A percentile compares a stretch with the other conserved stretches of the same genome.
These are phyloP conservation scores for Megathymus violae DNA, from an alignment of 1,140 invertebrate genomes.

Conservation along the genomic window DNA sequence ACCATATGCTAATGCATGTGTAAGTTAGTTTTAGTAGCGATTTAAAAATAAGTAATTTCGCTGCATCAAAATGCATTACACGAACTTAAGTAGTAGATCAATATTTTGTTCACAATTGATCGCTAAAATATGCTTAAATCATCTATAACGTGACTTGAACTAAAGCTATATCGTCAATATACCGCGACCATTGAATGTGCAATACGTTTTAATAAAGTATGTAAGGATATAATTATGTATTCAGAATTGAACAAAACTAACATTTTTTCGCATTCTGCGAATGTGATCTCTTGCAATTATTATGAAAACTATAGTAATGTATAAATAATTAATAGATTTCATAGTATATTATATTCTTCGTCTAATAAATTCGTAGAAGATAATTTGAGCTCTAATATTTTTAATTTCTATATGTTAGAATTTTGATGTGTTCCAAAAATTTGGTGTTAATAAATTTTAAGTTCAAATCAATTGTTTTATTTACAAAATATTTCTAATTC, in stretches of 20 bases:
- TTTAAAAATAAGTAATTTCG: too few species aligned
- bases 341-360: background rate
- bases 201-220: background rate
- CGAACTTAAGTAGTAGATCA: too few species aligned
- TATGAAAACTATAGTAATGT: slow-evolving; percentile 1
- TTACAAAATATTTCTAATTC: too few species aligned
- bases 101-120: too few species aligned
- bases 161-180: too few species aligned
- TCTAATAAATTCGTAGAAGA: background rate
- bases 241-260: background rate
- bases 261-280: slow-evolving; percentile 5
- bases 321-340: background rate
- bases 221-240: background rate
- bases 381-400: background rate
- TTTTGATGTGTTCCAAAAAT: background rate
- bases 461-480: background rate
- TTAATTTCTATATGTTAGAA: background rate
- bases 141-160: too few species aligned
- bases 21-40: too few species aligned
- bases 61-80: too few species aligned
- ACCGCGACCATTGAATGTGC: background rate
- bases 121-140: too few species aligned
- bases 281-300: slow-evolving; percentile 20
- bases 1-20: too few species aligned
- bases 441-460: background rate